Percentiles rank a stretch among this genome's conserved stretches.
Evolutionary conservation across 2,888 invertebrate genomes (phyloP).

Genomic region (Lamproptera curius): DNA sequence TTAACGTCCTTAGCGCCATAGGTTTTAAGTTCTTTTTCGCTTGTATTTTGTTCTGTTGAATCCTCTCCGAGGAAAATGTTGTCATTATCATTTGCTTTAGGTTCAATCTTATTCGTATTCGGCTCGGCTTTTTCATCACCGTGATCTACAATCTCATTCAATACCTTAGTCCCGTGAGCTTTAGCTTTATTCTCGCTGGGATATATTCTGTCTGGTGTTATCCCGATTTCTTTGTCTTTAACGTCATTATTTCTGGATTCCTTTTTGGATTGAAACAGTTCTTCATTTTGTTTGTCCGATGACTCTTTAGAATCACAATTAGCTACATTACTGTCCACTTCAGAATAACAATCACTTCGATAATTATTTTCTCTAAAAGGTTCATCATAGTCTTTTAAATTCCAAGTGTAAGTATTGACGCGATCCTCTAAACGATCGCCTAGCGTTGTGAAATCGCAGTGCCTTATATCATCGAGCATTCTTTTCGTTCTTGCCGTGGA

Average conservation of each 20-base stretch:
- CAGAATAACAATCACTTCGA: too few relatives aligned
- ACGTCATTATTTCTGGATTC: conserved; percentile 17
- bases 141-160: background rate
- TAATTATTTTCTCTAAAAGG: too few relatives aligned
- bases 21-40: background rate
- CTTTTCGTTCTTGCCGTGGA: conserved; percentile 38
- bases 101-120: too few relatives aligned
- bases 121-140: too few relatives aligned
- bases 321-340: too few relatives aligned
- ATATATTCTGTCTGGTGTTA: too few relatives aligned
- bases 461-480: conserved; percentile 65
- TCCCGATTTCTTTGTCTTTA: background rate
- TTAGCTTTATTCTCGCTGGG: background rate
- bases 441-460: conserved; percentile 70
- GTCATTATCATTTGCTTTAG: too few relatives aligned
- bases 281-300: too few relatives aligned
- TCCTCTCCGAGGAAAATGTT: too few relatives aligned
- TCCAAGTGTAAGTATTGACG: conserved; percentile 49
- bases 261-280: too few relatives aligned
- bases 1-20: background rate
- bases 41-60: too few relatives aligned
- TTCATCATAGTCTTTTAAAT: conserved; percentile 50
- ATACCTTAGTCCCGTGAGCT: background rate
- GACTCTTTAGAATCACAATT: too few relatives aligned
- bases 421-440: conserved; percentile 68